Evolutionary conservation across 2,113 vertebrate genomes (phyloP).

Genomic region (Tympanuchus pallidicinctus): DNA sequence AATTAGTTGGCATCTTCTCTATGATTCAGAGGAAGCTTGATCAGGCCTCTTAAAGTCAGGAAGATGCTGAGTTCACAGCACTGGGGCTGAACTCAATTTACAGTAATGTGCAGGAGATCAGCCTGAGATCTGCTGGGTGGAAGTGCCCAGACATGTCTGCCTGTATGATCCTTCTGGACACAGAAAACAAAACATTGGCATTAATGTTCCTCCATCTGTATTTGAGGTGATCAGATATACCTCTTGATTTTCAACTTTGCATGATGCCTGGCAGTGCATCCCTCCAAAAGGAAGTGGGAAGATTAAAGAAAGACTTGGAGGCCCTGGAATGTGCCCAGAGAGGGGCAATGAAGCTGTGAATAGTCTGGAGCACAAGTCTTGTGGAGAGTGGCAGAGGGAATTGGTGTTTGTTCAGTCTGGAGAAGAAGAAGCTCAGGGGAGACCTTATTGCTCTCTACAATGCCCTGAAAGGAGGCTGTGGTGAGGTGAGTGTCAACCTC

Average conservation of each 20-base stretch:
- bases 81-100: neutral
- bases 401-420: too few relatives aligned
- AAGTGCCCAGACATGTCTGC: neutral
- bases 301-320: neutral
- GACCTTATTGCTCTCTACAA: too few relatives aligned
- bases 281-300: neutral
- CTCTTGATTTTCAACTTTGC: neutral
- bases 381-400: too few relatives aligned
- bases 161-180: neutral
- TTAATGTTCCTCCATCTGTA: neutral
- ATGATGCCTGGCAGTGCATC: accelerated
- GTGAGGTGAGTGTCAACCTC: too few relatives aligned
- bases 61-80: neutral
- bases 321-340: too few relatives aligned
- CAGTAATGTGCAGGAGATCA: neutral
- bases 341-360: too few relatives aligned
- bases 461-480: too few relatives aligned
- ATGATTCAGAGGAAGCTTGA: neutral
- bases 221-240: neutral
- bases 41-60: neutral
- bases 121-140: neutral
- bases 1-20: neutral
- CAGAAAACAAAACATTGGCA: neutral
- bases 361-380: too few relatives aligned
- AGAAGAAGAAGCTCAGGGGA: too few relatives aligned